Conservation (phyloP, 2,113 vertebrate species). For the Crotalus tigris region DNA sequence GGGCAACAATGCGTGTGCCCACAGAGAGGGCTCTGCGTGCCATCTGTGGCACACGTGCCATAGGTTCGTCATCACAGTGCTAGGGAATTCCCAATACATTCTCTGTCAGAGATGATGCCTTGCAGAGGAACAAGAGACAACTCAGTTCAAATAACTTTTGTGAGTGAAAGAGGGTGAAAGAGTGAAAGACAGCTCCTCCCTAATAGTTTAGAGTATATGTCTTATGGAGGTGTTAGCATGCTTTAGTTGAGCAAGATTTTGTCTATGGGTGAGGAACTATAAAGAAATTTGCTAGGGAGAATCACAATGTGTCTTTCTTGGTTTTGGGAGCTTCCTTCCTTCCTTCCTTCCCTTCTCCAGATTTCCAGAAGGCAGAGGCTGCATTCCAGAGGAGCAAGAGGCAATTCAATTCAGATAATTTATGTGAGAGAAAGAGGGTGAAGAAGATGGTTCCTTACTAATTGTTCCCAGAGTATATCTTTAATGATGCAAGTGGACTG, state of each 20-base stretch:
- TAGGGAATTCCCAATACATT: background rate
- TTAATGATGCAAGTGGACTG: too few relatives aligned
- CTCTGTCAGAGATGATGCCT: background rate
- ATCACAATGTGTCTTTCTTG: too few relatives aligned
- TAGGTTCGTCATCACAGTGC: too few relatives aligned
- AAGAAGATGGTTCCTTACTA: too few relatives aligned
- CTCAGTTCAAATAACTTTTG: background rate
- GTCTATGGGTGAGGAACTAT: background rate
- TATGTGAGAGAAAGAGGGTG: too few relatives aligned
- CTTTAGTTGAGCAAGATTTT: background rate
- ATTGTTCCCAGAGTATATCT: too few relatives aligned
- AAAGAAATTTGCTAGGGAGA: too few relatives aligned
- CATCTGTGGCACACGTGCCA: too few relatives aligned
- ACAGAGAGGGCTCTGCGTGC: too few relatives aligned
- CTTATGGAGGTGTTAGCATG: background rate
- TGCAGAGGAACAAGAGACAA: background rate
- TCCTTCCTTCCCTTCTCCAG: background rate
- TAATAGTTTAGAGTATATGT: background rate
- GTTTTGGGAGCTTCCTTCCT: too few relatives aligned
- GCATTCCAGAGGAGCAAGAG: background rate
- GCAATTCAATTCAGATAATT: background rate
- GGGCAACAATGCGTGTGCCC: too few relatives aligned
- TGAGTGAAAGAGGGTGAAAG: background rate
- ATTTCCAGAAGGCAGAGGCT: background rate
- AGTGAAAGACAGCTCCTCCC: background rate